These are phyloP conservation scores for Drosophila algonquin DNA, from an alignment of 2,888 invertebrate species.

Conservation along the genomic window DNA sequence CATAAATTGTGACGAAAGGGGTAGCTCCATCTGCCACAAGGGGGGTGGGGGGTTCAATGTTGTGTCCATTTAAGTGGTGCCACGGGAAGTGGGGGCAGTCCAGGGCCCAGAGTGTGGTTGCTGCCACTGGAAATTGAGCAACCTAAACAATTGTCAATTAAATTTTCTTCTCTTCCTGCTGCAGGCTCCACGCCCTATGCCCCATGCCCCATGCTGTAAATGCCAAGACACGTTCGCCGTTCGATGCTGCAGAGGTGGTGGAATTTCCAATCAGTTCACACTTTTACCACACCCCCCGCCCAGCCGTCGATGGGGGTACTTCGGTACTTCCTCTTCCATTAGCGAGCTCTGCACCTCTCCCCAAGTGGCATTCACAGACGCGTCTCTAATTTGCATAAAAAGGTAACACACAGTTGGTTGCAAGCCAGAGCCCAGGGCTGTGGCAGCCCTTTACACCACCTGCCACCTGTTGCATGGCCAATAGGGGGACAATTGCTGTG, in stretches of 20 bases:
- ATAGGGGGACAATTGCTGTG: constrained; percentile 18
- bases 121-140: constrained; percentile 30
- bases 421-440: neutral
- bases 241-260: constrained; percentile 13
- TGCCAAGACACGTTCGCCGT: constrained; percentile 39
- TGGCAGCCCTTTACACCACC: constrained; percentile 26
- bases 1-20: constrained; percentile 51
- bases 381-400: constrained; percentile 43
- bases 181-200: neutral
- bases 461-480: constrained; percentile 25
- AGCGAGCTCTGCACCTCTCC: too few species aligned
- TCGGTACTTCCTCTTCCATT: neutral
- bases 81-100: neutral
- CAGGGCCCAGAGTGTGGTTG: neutral
- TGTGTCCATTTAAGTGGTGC: constrained; percentile 6
- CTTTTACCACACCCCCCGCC: neutral
- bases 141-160: constrained; percentile 50
- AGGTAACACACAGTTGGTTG: constrained; percentile 22
- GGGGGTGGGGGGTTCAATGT: neutral
- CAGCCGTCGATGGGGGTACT: neutral
- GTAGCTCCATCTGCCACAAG: neutral
- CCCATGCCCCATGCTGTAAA: constrained; percentile 19
- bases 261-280: constrained; percentile 35
- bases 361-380: constrained; percentile 11
- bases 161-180: constrained; percentile 22